Evolutionary conservation across 2,888 invertebrate species (phyloP), one percentile per base, ranked within the genome.

Genomic region (Drosophila emarginata): DNA sequence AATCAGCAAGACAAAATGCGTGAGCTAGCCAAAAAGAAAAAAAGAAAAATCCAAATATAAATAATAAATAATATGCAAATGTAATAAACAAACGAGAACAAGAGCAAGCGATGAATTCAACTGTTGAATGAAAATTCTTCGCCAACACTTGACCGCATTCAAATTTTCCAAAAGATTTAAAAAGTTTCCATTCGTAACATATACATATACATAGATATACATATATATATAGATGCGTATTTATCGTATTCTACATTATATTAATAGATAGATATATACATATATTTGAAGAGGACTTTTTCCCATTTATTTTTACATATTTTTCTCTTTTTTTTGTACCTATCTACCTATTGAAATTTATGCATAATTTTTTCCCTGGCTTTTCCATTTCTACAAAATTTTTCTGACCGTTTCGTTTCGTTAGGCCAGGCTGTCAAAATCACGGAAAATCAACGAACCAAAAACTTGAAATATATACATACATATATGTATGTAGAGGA

Each of bases 1-100:
- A 15, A 76, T 69, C 71, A 68, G 71, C 61, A 61, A 61, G 59
- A 64, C 72, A 64, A 67, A 75, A 74, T 76, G 69, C 66, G 39
- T 36, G 61, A 54, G 28, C 67, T 64, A 59, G 85, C 87, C 87
- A 4, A 64, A 32, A 9, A 32, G 4, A 7, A 11, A 11, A 9
- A 32, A 32, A 1, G 9, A 32, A 1, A 32, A 32, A n/a, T n/a
- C 32, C 9, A 32, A 32, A 72, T 69, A 64, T 88, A 84, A 88
- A 84, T 88, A 84, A 86, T 86, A 84, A 87, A 87, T 80, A 83
- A 80, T 83, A 84, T 84, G 83, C 80, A 84, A 84, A 84, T 88
- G 83, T 86, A 86, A 84, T 88, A 84, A 84, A 88, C 83, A 84
- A 86, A 45, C 45, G 21, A 45, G 45, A 45, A 45, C 45, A 45